Evolutionary conservation across 2,113 vertebrate species (phyloP), one percentile per base, ranked within the genome.

Genomic region (Trematocara marginatum): DNA sequence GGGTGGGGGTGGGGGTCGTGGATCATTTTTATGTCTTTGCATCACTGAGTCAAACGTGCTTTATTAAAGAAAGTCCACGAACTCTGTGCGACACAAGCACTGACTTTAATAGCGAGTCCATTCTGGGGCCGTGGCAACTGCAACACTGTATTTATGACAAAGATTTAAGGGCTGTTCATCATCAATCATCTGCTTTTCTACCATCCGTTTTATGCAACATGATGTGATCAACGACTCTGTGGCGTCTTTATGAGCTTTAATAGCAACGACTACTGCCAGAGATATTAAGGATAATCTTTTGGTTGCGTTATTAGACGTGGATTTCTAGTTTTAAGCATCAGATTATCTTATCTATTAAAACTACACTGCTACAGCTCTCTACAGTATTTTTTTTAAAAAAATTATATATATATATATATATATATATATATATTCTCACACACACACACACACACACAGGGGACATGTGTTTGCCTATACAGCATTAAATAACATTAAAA

Each of bases 101-200:
- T 86, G 80, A 81, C 85, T n/a, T 52, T 38, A 64, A 16, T 61
- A 59, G 16, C 7, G 29, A 59, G 29, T 18, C 23, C 29, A 13
- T 83, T 78, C 79, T 45, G 38, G 29, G 85, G 76, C 8, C 79
- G 1, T 10, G 40, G 74, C 38, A 83, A 80, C 49, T 40, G 59
- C 80, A 45, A 89, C 87, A 59, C 38, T 61, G 40, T 16, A 34
- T 86, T 69, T 53, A 78, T 83, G 57, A 87, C 56, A n/a, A 49
- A 15, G 18, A 83, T 57, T 81, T 84, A 86, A 80, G 82, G 23
- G 20, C 8, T 61, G 29, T 61, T 34, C 16, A 78, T 78, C 29
- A 82, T 80, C 79, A 80, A 59, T 79, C n/a, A 9, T 78, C 81
- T 23, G n/a, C 38, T 81, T 82, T 53, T 61, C 53, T 80, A 35